Evolutionary conservation across 2,888 invertebrate species (phyloP).

Genomic region (Hypomecis atomaria): DNA sequence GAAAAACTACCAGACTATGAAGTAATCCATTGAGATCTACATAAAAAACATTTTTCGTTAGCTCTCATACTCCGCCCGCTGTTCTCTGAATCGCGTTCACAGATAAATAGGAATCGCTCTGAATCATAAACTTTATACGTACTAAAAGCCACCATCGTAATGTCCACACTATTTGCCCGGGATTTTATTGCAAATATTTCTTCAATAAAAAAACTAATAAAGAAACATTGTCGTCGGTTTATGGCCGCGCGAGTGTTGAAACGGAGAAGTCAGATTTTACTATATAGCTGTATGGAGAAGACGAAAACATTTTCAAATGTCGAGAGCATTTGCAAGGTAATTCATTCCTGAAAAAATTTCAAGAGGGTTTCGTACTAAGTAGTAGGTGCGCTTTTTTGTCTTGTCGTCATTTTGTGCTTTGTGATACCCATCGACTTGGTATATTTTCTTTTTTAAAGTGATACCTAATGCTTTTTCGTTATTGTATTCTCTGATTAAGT

Average conservation of each 20-base stretch:
- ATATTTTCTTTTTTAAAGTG: too few species aligned
- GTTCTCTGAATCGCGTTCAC: constrained; percentile 26
- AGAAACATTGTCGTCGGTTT: constrained; percentile 35
- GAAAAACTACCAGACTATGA: too few species aligned
- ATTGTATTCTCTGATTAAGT: too few species aligned
- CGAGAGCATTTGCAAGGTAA: background rate
- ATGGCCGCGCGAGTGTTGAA: constrained; percentile 15
- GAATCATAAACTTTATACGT: constrained; percentile 53
- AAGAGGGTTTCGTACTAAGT: too few species aligned
- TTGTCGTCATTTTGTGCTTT: too few species aligned
- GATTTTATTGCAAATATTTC: constrained; percentile 43
- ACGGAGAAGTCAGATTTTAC: constrained; percentile 26
- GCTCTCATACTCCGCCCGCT: background rate
- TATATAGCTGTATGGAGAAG: background rate
- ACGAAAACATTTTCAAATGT: constrained; percentile 5
- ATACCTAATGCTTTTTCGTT: too few species aligned
- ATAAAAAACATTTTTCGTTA: background rate
- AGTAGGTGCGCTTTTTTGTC: too few species aligned
- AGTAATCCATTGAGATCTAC: background rate
- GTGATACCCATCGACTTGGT: too few species aligned
- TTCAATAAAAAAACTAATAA: constrained; percentile 38
- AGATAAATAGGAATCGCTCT: constrained; percentile 40
- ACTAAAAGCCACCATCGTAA: constrained; percentile 48
- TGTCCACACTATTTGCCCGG: constrained; percentile 40
- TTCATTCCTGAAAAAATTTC: background rate